phyloP scores from a whole-genome alignment of 2,888 invertebrate species.

The Macaria notata region DNA sequence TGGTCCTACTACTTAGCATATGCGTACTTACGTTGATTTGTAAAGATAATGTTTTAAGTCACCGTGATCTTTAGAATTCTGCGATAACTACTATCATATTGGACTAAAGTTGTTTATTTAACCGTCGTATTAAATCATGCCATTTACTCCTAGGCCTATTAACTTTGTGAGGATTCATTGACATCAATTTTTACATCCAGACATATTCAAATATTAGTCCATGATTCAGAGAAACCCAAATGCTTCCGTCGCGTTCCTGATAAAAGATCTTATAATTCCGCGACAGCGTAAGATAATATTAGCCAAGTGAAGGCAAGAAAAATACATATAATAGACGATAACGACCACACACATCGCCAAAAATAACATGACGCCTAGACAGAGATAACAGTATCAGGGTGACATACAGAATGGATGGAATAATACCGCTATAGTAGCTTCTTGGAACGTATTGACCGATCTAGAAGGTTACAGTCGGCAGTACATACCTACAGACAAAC shows the following conservation, averaged over 20 bases:
- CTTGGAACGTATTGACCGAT: constrained; percentile 12
- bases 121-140: too few species aligned
- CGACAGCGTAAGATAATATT: constrained; percentile 4
- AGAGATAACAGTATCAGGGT: constrained; percentile 23
- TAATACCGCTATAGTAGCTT: constrained; percentile 24
- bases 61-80: too few species aligned
- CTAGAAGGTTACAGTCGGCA: constrained; percentile 8
- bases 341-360: constrained; percentile 24
- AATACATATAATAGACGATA: constrained; percentile 10
- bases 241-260: constrained; percentile 1
- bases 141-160: too few species aligned
- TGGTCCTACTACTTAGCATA: too few species aligned
- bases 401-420: constrained; percentile 24
- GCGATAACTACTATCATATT: too few species aligned
- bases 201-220: too few species aligned
- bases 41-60: too few species aligned
- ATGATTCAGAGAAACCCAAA: not conserved
- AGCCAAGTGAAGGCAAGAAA: constrained; percentile 7
- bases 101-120: too few species aligned
- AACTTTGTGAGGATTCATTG: too few species aligned
- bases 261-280: not conserved
- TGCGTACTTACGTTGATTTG: too few species aligned
- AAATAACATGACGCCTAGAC: constrained; percentile 28
- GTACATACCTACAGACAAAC: not conserved
- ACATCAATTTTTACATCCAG: too few species aligned